Conservation (phyloP, 1,140 invertebrate species). For the Panulirus ornatus region DNA sequence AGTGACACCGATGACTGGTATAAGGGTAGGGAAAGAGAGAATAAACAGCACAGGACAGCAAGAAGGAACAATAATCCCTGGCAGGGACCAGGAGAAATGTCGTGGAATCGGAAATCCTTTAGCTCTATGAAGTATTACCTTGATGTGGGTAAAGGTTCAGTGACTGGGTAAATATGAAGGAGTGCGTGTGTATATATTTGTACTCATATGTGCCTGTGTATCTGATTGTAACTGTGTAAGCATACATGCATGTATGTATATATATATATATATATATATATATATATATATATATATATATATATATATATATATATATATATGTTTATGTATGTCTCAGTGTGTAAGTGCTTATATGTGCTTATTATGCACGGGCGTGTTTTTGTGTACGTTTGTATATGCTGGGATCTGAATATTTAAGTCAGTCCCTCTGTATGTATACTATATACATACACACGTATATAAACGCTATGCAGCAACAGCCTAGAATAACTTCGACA, state of each 20-base stretch:
- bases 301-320: slow-evolving; percentile 33
- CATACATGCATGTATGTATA: background rate
- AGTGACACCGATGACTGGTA: no score
- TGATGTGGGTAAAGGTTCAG: background rate
- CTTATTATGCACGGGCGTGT: background rate
- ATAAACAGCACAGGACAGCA: no score
- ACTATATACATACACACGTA: no score
- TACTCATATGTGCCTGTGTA: background rate
- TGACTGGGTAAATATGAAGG: background rate
- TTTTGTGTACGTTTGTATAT: background rate
- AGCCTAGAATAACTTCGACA: no score
- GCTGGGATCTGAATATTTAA: background rate
- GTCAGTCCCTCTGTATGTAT: background rate
- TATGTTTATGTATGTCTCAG: background rate
- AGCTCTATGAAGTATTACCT: background rate
- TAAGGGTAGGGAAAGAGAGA: no score
- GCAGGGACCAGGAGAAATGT: background rate
- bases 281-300: slow-evolving; percentile 35
- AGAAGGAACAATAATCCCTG: no score
- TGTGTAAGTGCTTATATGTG: background rate
- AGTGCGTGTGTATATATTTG: background rate
- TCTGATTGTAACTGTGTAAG: background rate
- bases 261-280: slow-evolving; percentile 33
- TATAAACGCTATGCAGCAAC: no score
- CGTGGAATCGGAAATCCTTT: background rate